Conservation (phyloP, 2,888 invertebrate genomes). For the Drosophila anomelani region DNA sequence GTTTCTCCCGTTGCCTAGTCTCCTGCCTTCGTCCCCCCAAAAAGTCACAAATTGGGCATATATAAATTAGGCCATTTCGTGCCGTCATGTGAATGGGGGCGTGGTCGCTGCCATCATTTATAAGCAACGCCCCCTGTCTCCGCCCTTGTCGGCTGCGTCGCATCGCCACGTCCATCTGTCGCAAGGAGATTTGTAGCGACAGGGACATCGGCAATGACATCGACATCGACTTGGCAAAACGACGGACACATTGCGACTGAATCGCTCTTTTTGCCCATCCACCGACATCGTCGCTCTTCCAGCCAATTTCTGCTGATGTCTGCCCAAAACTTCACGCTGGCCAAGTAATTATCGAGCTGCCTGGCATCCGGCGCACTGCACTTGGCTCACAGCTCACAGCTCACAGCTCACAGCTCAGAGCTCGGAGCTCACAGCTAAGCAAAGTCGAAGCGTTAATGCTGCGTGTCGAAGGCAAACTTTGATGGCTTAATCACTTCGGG, state of each 20-base stretch:
- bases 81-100: conserved; percentile 62
- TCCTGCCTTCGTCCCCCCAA: background rate
- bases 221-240: conserved; percentile 24
- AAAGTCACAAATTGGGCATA: conserved; percentile 56
- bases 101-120: conserved; percentile 65
- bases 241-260: conserved; percentile 60
- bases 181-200: conserved; percentile 68
- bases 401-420: background rate
- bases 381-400: conserved; percentile 35
- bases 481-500: conserved; percentile 77
- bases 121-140: conserved; percentile 56
- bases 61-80: conserved; percentile 73
- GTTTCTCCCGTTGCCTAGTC: conserved; percentile 5
- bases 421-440: conserved; percentile 43
- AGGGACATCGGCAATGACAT: conserved; percentile 21
- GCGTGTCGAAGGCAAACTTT: conserved; percentile 77
- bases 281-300: conserved; percentile 23
- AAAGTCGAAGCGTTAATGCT: conserved; percentile 73
- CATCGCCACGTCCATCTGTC: conserved; percentile 52
- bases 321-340: conserved; percentile 61
- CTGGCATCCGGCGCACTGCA: conserved; percentile 35
- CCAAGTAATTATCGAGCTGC: conserved; percentile 76
- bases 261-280: conserved; percentile 50
- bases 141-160: background rate
- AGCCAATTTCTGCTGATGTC: conserved; percentile 77